phyloP scores from a whole-genome alignment of 1,140 invertebrate species.

The Papilio helenus region DNA sequence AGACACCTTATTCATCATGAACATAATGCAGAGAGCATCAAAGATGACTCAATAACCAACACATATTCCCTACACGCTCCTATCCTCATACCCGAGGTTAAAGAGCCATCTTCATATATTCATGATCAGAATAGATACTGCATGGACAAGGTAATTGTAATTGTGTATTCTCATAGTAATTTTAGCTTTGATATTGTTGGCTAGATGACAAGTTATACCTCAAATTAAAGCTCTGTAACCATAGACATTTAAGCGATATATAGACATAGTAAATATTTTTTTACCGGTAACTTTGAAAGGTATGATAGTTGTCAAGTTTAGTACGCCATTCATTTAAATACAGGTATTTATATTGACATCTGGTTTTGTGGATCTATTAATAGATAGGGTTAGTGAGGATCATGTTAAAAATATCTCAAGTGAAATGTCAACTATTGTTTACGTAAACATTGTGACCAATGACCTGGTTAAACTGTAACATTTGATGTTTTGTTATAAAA shows the following conservation, averaged over 20 bases:
- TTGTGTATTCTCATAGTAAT: not conserved
- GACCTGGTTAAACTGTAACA: not conserved
- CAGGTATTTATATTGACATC: too few species aligned
- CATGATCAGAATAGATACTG: slow-evolving; percentile 90
- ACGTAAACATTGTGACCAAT: not conserved
- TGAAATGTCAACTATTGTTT: not conserved
- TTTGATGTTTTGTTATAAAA: not conserved
- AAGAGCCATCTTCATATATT: slow-evolving; percentile 85
- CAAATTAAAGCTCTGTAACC: too few species aligned
- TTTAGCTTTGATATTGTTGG: too few species aligned
- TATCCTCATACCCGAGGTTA: slow-evolving; percentile 77
- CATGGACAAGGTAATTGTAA: slow-evolving; percentile 87
- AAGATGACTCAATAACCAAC: slow-evolving; percentile 74
- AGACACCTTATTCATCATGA: slow-evolving; percentile 87
- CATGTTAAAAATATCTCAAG: too few species aligned
- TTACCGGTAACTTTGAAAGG: too few species aligned
- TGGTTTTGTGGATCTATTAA: too few species aligned
- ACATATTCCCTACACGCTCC: slow-evolving; percentile 68
- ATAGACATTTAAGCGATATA: too few species aligned
- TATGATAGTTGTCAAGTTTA: too few species aligned
- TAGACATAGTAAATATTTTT: too few species aligned
- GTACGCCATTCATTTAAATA: too few species aligned
- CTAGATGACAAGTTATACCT: too few species aligned
- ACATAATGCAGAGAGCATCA: slow-evolving; percentile 81
- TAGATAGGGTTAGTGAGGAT: too few species aligned